Base-by-base conservation (phyloP, 1,140 invertebrate species). In the Schmidtea mediterranea region DNA sequence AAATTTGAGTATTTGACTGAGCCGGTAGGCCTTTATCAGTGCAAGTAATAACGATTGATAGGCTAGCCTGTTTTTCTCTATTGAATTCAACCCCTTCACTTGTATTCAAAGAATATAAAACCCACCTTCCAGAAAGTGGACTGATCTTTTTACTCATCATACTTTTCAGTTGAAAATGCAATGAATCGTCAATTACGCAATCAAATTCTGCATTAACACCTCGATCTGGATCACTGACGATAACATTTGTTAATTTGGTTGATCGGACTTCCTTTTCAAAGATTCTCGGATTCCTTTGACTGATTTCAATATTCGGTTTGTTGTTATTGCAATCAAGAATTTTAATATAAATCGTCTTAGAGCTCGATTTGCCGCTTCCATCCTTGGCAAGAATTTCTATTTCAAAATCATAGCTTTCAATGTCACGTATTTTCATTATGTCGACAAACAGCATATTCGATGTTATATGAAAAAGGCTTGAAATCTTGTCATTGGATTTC, bases 151-250 rank as follows among this genome's bases (percentile, higher is more conserved):
- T 41, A 21, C 58, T 51, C 3, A 23, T 19, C 21, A 54, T 49
- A 32, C 26, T 32, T 32, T 32, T 32, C 26, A 32, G 10, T 32
- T 32, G 26, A 48, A 55, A 55, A 23, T 53, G 23, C 40, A 19
- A 19, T 1, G 43, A 18, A 46, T 60, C 54, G 18, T 53, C 39
- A 18, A 60, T 54, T 21, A 46, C 48, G 39, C 62, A 65, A 9
- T 41, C 43, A 9, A 59, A 55, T 10, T 56, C 43, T n/a, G 54
- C 56, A 52, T 61, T 62, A 2, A 49, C 21, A 0, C 60, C 62
- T 23, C 38, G 52, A 49, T 65, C 62, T 2, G 40, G 46, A 52
- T 65, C 62, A 1, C 49, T 40, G 3, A 62, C 59, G 19, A 53
- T 50, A 21, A 63, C 10, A 32, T 32, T 32, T 32, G 26, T 32